phyloP scores from a whole-genome alignment of 2,797 vertebrate species.

The Buphagus erythrorhynchus region DNA sequence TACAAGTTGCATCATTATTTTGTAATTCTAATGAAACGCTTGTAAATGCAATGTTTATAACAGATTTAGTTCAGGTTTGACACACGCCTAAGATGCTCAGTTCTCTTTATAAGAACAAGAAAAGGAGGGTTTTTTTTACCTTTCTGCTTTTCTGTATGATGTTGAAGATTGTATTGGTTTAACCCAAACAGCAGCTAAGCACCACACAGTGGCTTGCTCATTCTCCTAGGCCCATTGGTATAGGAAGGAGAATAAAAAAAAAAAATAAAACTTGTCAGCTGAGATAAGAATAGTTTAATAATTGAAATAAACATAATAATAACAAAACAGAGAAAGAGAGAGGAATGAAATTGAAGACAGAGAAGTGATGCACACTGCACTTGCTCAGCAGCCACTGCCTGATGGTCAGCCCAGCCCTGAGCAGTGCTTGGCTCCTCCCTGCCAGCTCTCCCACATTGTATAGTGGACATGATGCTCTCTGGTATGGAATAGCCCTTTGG shows the following conservation, averaged over 20 bases:
- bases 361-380: too few species aligned
- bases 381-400: not conserved
- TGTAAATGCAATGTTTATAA: not conserved
- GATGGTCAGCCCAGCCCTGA: not conserved
- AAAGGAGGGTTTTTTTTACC: not conserved
- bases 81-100: not conserved
- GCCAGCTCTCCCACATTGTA: not conserved
- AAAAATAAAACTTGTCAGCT: not conserved
- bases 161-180: not conserved
- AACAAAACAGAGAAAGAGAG: not conserved
- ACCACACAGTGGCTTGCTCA: not conserved
- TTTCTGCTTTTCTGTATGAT: not conserved
- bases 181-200: not conserved
- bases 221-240: not conserved
- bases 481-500: not conserved
- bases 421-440: not conserved
- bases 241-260: not conserved
- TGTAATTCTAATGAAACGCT: slow-evolving; percentile 13
- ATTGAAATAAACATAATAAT: not conserved
- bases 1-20: not conserved
- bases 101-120: not conserved
- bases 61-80: slow-evolving; percentile 24
- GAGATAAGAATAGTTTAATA: not conserved
- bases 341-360: not conserved
- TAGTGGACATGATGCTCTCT: not conserved